Base-by-base conservation (phyloP, 2,797 vertebrate genomes). In the Danio albolineatus region DNA sequence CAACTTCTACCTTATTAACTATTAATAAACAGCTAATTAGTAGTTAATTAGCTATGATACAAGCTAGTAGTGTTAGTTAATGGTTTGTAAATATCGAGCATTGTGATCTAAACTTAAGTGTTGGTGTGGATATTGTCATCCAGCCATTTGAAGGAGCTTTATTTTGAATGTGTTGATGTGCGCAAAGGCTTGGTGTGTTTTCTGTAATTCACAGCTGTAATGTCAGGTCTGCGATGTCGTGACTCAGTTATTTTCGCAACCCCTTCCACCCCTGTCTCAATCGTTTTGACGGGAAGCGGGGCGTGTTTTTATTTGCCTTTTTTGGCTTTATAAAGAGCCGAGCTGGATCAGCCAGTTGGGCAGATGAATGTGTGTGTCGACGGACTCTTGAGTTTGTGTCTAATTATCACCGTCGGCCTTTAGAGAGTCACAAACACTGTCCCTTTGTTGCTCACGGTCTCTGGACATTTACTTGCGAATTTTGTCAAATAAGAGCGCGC, bases 271-370 rank as follows among this genome's bases (percentile, higher is more conserved):
- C 88, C 85, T 89, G 85, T 88, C 88, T 88, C 76, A 12, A 86
- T 66, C 46, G 65, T 81, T 79, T 84, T 94, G 92, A 93, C 92
- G 91, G 94, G 93, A 94, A 94, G 80, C 85, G 28, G 87, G 92
- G 91, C 89, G 92, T 93, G 91, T 93, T 93, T 93, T 90, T 91
- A 87, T 91, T 91, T 87, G 83, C 85, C 81, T 62, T 48, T 67
- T 78, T 84, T 84, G 64, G 61, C 65, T 73, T 77, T 72, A 79
- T 83, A 80, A 49, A 70, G 77, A 82, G 59, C 43, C 71, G 81
- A 79, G 81, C 76, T 83, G 84, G 89, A 88, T 87, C 88, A 85
- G 83, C 79, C 83, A 14, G 71, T 75, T 61, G 72, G 67, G 80
- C 85, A 87, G 56, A 79, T 91, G 86, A 81, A 82, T 56, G 73